Conservation (phyloP, 2,888 invertebrate species). For the Spialia ferax region DNA sequence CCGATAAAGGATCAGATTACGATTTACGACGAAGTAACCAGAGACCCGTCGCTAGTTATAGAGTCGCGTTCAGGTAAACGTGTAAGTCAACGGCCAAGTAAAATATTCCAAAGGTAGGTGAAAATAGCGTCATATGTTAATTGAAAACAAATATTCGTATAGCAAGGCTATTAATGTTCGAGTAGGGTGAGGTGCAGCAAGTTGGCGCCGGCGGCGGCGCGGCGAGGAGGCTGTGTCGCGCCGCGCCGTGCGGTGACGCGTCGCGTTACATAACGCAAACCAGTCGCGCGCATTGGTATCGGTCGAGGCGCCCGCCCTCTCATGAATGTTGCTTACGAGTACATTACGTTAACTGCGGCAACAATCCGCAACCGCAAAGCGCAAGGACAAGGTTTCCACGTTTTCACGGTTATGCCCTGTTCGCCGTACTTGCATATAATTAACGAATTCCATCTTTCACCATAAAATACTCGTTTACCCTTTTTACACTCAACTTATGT, state of each 20-base stretch:
- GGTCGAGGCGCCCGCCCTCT: conserved; percentile 45
- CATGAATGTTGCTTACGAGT: conserved; percentile 11
- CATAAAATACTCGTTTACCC: too few species aligned
- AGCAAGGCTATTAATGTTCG: conserved; percentile 18
- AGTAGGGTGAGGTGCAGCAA: conserved; percentile 39
- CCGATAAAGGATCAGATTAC: conserved; percentile 38
- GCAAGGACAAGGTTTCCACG: conserved; percentile 51
- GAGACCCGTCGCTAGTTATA: not conserved
- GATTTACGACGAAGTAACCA: conserved; percentile 35
- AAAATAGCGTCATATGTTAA: conserved; percentile 25
- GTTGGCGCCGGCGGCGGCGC: conserved; percentile 40
- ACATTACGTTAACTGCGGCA: conserved; percentile 46
- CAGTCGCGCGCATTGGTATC: conserved; percentile 59
- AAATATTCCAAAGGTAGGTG: conserved; percentile 28
- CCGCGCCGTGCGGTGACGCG: not conserved
- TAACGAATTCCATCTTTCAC: too few species aligned
- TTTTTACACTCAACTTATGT: too few species aligned
- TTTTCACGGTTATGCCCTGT: conserved; percentile 44
- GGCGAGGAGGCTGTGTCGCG: conserved; percentile 39
- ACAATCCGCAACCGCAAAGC: conserved; percentile 36
- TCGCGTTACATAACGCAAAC: conserved; percentile 72
- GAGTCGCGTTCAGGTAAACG: conserved; percentile 33
- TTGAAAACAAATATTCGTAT: conserved; percentile 37
- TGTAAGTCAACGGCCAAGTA: conserved; percentile 27
- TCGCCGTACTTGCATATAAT: too few species aligned